Conservation (phyloP, 2,797 vertebrate species). For the Eulemur coronatus region DNA sequence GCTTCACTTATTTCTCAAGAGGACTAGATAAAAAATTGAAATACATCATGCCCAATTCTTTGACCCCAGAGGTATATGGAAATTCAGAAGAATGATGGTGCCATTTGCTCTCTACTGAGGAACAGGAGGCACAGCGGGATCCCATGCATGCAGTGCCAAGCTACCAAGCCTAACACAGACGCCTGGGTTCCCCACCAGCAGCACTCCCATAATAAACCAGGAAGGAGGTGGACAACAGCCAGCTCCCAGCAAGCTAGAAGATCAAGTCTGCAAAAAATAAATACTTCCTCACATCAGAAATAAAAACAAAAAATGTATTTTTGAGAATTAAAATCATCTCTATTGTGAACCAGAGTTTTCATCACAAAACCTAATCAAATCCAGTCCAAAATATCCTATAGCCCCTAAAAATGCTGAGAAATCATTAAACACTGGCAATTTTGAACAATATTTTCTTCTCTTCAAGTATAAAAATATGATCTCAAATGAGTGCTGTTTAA, state of each 20-base stretch:
- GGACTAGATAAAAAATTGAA: not conserved
- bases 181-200: not conserved
- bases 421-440: not conserved
- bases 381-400: not conserved
- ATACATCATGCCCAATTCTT: not conserved
- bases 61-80: not conserved
- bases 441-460: constrained; percentile 5
- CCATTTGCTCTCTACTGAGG: not conserved
- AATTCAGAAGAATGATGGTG: not conserved
- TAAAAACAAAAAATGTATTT: not conserved
- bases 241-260: not conserved
- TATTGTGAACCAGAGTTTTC: not conserved
- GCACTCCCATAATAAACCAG: not conserved
- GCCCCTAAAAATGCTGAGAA: not conserved
- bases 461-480: not conserved
- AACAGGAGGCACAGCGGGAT: not conserved
- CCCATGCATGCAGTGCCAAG: not conserved
- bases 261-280: not conserved
- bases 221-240: not conserved
- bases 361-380: constrained; percentile 7
- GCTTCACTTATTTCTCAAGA: constrained; percentile 1
- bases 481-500: not conserved
- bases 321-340: not conserved
- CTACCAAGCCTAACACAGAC: not conserved
- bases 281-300: not conserved